Percentiles rank a stretch among this genome's conserved stretches.
Evolutionary conservation across 2,888 invertebrate genomes (phyloP).

Genomic region (Drosophila nr. perissopoda): DNA sequence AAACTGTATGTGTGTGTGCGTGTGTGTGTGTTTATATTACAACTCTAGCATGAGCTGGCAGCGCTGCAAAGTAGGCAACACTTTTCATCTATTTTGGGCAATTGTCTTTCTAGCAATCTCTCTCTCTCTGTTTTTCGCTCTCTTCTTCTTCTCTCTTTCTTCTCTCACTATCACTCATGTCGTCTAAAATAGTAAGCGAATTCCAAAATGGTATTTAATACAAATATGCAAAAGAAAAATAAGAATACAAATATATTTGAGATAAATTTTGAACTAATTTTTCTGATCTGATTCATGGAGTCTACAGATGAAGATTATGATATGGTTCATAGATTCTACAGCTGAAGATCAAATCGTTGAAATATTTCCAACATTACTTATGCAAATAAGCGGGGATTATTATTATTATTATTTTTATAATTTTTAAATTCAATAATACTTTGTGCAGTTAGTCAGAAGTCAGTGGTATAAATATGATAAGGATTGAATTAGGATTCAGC

Average conservation of each 20-base stretch:
- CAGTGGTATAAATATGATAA: neutral
- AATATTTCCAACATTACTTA: neutral
- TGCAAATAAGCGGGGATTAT: neutral
- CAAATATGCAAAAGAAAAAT: neutral
- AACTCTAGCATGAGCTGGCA: conserved; percentile 18
- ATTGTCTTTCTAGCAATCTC: neutral
- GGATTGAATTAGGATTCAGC: neutral
- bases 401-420: too few relatives aligned
- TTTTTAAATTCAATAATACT: neutral
- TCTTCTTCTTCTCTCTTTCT: neutral
- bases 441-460: neutral
- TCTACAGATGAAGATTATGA: neutral
- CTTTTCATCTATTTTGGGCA: conserved; percentile 19
- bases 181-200: neutral
- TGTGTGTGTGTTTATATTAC: conserved; percentile 7
- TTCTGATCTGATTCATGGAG: too few relatives aligned
- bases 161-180: neutral
- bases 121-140: neutral
- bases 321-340: too few relatives aligned
- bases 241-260: neutral
- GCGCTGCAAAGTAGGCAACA: conserved; percentile 54
- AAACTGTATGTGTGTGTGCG: neutral
- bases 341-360: neutral
- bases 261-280: neutral
- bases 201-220: neutral